Base-by-base conservation (phyloP, 1,140 invertebrate species). In the Cryptotermes secundus region DNA sequence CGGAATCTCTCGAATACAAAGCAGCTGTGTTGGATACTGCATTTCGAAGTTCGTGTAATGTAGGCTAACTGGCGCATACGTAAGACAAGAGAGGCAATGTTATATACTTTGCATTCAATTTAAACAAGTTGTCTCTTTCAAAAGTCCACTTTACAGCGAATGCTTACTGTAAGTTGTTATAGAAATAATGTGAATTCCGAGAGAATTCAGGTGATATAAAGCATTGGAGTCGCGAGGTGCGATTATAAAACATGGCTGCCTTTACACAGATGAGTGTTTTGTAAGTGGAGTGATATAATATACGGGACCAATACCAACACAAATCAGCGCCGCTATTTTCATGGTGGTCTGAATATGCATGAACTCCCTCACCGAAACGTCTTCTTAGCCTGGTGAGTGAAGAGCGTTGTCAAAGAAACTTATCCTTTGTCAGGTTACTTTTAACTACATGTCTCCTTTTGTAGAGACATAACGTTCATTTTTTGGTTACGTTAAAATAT, bases 201-300 rank as follows among this genome's bases (percentile, higher is more conserved):
- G 53, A 59, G 24, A 19, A 59, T 6, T 59, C 24, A 72, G 59
- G n/a, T 31, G 0, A 6, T n/a, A 72, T n/a, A 72, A 72, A n/a
- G 59, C n/a, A 26, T 9, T 72, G 59, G 59, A n/a, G 31, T 72
- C 26, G 31, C 59, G 31, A n/a, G 59, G 59, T 65, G n/a, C n/a
- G 59, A 3, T n/a, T 65, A 65, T 65, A 31, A n/a, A n/a, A n/a
- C 4, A 72, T 72, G 59, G 59, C 59, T 72, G 59, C 59, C 59
- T 72, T 72, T n/a, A 72, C n/a, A 72, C 4, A 72, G 59, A 72
- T 31, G 59, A 72, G 59, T n/a, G 59, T 72, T 72, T 72, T n/a
- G 59, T 72, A 0, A 72, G 59, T 72, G 59, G 59, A 72, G 59
- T 72, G 59, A 72, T 72, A 31, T n/a, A 72, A n/a, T n/a, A 59